These are phyloP conservation scores for Aeoliscus strigatus DNA, from an alignment of 2,797 vertebrate genomes.

Conservation along the genomic window DNA sequence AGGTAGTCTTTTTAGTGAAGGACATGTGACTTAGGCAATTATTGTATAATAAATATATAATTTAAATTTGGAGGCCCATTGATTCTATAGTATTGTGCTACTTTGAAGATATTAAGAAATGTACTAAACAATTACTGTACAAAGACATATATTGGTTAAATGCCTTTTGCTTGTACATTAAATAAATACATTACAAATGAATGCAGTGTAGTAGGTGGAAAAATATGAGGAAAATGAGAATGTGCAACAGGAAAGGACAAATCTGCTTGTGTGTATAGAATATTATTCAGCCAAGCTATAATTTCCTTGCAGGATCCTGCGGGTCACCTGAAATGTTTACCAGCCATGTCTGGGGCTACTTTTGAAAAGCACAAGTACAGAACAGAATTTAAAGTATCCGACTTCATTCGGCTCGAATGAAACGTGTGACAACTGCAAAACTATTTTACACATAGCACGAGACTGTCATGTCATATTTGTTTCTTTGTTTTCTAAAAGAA, in stretches of 20 bases:
- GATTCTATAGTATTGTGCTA: constrained; percentile 74
- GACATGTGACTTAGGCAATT: constrained; percentile 69
- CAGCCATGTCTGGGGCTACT: constrained; percentile 54
- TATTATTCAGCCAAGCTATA: constrained; percentile 60
- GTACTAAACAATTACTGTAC: constrained; percentile 75
- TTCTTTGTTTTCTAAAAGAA: constrained; percentile 78
- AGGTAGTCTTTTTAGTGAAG: constrained; percentile 71
- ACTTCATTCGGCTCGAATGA: constrained; percentile 59
- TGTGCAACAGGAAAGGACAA: constrained; percentile 71
- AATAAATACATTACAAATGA: constrained; percentile 60
- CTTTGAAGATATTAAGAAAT: constrained; percentile 71
- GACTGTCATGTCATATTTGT: constrained; percentile 83
- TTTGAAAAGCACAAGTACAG: constrained; percentile 76
- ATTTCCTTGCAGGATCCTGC: constrained; percentile 54
- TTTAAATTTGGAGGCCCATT: constrained; percentile 74
- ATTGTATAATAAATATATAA: constrained; percentile 72
- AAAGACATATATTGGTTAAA: constrained; percentile 71
- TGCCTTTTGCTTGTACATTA: constrained; percentile 74
- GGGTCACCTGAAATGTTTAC: constrained; percentile 63
- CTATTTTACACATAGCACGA: constrained; percentile 67
- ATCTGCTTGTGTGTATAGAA: constrained; percentile 64
- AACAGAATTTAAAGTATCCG: constrained; percentile 58
- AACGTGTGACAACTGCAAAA: constrained; percentile 71
- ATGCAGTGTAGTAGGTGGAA: constrained; percentile 54
- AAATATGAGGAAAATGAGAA: constrained; percentile 64